Conservation (phyloP, 2,888 invertebrate species). For the Philaethria dido region DNA sequence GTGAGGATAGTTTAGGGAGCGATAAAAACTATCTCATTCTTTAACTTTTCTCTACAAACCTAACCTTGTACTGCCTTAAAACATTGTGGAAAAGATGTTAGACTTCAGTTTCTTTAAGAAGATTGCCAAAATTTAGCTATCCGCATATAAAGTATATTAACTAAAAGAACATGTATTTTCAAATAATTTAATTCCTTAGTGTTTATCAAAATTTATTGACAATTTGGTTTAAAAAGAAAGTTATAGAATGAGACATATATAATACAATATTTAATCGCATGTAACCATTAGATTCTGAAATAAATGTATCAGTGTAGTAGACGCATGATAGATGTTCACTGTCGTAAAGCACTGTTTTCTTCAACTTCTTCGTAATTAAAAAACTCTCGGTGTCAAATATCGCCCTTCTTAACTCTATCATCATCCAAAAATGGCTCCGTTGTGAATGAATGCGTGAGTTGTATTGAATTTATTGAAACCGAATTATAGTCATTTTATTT, state of each 20-base stretch:
- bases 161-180: too few species aligned
- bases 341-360: slow-evolving; percentile 61
- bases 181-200: too few species aligned
- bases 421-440: slow-evolving; percentile 41
- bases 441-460: slow-evolving; percentile 19
- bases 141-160: too few species aligned
- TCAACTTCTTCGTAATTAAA: slow-evolving; percentile 35
- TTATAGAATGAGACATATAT: slow-evolving; percentile 45
- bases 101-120: not conserved
- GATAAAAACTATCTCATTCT: slow-evolving; percentile 39
- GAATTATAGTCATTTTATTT: slow-evolving; percentile 34
- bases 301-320: slow-evolving; percentile 72
- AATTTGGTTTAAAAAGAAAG: slow-evolving; percentile 1
- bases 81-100: not conserved
- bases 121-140: too few species aligned
- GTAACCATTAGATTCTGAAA: slow-evolving; percentile 53
- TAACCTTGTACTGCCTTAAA: not conserved
- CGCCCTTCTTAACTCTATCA: slow-evolving; percentile 38
- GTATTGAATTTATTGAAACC: slow-evolving; percentile 24
- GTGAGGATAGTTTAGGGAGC: slow-evolving; percentile 32
- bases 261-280: slow-evolving; percentile 37
- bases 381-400: slow-evolving; percentile 42
- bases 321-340: slow-evolving; percentile 62
- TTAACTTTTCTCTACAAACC: slow-evolving; percentile 12
- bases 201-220: too few species aligned